Conservation (phyloP, 2,797 vertebrate species). For the Catostomus latipinnis region DNA sequence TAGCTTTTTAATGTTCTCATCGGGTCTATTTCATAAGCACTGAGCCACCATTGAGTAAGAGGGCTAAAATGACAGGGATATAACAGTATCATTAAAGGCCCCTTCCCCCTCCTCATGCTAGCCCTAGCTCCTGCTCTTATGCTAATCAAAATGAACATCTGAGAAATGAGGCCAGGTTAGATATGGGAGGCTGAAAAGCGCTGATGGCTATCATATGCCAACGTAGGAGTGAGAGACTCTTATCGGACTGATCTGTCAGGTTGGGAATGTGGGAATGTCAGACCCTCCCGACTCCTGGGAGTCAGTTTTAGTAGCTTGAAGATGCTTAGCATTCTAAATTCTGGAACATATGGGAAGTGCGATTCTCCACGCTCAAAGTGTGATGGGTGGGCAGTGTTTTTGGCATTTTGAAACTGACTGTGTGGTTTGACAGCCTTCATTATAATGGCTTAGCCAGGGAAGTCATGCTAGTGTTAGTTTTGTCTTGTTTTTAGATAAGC, state of each 20-base stretch:
- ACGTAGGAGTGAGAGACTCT: conserved; percentile 15
- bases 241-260: conserved; percentile 35
- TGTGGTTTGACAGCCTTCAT: conserved; percentile 55
- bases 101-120: conserved; percentile 18
- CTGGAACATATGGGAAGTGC: conserved; percentile 50
- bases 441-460: conserved; percentile 29
- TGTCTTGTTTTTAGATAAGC: conserved; percentile 3
- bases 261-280: conserved; percentile 39
- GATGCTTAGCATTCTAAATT: conserved; percentile 21
- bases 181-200: background rate
- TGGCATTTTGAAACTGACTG: conserved; percentile 36
- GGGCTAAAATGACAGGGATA: conserved; percentile 34
- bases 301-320: conserved; percentile 22
- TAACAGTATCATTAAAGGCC: conserved; percentile 11
- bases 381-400: conserved; percentile 34
- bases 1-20: conserved; percentile 25
- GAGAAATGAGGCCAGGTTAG: conserved; percentile 47
- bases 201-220: too few relatives aligned
- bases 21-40: background rate
- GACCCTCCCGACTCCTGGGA: conserved; percentile 32
- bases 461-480: conserved; percentile 9
- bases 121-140: background rate
- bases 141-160: conserved; percentile 58
- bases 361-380: conserved; percentile 31
- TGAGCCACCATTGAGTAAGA: conserved; percentile 27